Evolutionary conservation across 2,888 invertebrate genomes (phyloP).

Genomic region (Phaonia tiefii): DNA sequence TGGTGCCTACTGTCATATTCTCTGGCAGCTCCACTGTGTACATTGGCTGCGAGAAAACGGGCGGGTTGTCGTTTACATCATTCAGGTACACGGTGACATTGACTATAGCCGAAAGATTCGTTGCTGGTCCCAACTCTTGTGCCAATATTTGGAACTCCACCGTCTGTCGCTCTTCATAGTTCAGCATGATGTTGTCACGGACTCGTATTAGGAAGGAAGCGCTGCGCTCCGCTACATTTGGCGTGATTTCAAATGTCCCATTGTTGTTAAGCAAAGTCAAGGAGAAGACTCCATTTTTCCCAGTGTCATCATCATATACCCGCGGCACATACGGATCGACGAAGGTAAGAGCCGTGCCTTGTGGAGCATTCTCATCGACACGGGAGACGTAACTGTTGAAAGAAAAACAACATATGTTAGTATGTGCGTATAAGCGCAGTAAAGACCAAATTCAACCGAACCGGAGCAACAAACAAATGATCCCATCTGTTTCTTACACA

Average conservation of each 20-base stretch:
- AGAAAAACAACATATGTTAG: constrained; percentile 8
- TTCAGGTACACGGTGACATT: constrained; percentile 90
- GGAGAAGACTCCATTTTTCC: constrained; percentile 92
- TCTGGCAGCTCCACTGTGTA: constrained; percentile 91
- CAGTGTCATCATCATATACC: constrained; percentile 89
- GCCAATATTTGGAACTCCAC: constrained; percentile 90
- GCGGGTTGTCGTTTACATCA: constrained; percentile 94
- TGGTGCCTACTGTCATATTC: constrained; percentile 88
- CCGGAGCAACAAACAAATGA: no score
- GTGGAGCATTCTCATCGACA: constrained; percentile 90
- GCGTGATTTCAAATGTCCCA: constrained; percentile 93
- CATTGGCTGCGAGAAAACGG: constrained; percentile 86
- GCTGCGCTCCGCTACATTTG: constrained; percentile 89
- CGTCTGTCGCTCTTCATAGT: constrained; percentile 90
- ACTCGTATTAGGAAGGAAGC: constrained; percentile 91
- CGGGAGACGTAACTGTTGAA: constrained; percentile 86
- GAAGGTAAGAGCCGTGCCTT: constrained; percentile 88
- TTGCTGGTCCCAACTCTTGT: constrained; percentile 89
- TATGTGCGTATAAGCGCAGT: neutral
- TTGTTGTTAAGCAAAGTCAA: constrained; percentile 89
- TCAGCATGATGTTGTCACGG: constrained; percentile 89
- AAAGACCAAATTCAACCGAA: no score
- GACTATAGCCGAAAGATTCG: constrained; percentile 87
- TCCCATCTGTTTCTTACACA: no score
- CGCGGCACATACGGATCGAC: constrained; percentile 86